Evolutionary conservation across 2,113 vertebrate species (phyloP).

Genomic region (Pedionomus torquatus): DNA sequence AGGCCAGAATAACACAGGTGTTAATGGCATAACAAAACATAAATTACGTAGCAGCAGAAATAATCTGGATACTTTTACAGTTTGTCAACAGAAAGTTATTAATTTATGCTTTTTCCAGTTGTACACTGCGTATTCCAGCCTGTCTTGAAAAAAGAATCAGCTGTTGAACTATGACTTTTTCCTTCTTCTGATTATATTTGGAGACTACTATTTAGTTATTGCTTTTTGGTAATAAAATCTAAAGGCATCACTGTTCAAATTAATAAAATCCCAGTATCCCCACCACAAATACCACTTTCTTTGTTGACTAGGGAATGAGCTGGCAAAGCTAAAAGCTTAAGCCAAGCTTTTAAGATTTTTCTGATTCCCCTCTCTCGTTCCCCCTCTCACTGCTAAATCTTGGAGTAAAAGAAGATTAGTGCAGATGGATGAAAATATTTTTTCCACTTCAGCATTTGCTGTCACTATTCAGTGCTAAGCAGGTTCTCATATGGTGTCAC

Average conservation of each 20-base stretch:
- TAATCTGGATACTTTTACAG: slow-evolving; percentile 66
- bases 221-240: slow-evolving; percentile 52
- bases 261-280: slow-evolving; percentile 42
- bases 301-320: slow-evolving; percentile 39
- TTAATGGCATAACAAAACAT: slow-evolving; percentile 69
- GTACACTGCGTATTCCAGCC: neutral
- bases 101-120: slow-evolving; percentile 60
- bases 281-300: slow-evolving; percentile 46
- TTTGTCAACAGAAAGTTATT: slow-evolving; percentile 72
- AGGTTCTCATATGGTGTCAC: slow-evolving; percentile 48
- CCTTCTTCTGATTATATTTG: neutral
- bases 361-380: slow-evolving; percentile 29
- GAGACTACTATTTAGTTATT: neutral
- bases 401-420: slow-evolving; percentile 67
- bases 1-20: slow-evolving; percentile 34
- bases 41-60: slow-evolving; percentile 74
- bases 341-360: slow-evolving; percentile 50
- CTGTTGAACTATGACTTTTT: neutral
- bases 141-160: neutral
- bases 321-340: slow-evolving; percentile 55
- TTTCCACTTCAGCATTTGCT: slow-evolving; percentile 69
- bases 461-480: slow-evolving; percentile 49
- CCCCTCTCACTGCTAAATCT: neutral
- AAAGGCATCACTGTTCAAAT: slow-evolving; percentile 45
- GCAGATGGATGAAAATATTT: slow-evolving; percentile 67